Base-by-base conservation (phyloP, 1,140 invertebrate species). In the Anoplolepis gracilipes region DNA sequence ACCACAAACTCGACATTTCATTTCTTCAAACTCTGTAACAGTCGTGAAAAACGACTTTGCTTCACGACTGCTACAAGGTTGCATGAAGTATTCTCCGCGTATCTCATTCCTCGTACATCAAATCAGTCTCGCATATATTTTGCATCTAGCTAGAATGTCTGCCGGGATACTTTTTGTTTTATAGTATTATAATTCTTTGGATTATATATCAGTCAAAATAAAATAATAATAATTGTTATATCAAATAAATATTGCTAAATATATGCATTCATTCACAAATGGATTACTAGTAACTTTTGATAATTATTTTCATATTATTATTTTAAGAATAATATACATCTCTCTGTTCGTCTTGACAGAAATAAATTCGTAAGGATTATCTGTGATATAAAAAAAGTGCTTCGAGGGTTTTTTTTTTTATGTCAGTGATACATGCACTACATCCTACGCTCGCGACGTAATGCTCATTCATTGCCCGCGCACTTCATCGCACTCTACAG, bases 81-180 rank as follows among this genome's bases (percentile, higher is more conserved):
- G 46, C 62, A 55, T 46, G 16, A 79, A 55, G 62, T 28, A 55
- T 79, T 69, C 46, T 8, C 3, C n/a, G n/a, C 30, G 36, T 55
- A 79, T 79, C 13, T 79, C 46, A 69, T 69, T 69, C 46, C 57
- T 33, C 33, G 62, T 39, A 19, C 64, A 55, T 79, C 76, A 67
- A 79, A 67, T n/a, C 28, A n/a, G 62, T 79, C 62, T 79, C 64
- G n/a, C 62, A 46, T 69, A 55, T 57, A 79, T n/a, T 79, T 30
- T 36, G 42, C 76, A 46, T 53, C 28, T n/a, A n/a, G n/a, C 33
- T 33, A 55, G 28, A 64, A 64, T 8, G 7, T 10, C 46, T 53
- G 57, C 46, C 25, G 42, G 33, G 16, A 16, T 33, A 33, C 28
- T 53, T 53, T 69, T 57, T 79, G 8, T 55, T 69, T 55, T 64